Conservation (phyloP, 2,888 invertebrate species). For the Euplexia lucipara region DNA sequence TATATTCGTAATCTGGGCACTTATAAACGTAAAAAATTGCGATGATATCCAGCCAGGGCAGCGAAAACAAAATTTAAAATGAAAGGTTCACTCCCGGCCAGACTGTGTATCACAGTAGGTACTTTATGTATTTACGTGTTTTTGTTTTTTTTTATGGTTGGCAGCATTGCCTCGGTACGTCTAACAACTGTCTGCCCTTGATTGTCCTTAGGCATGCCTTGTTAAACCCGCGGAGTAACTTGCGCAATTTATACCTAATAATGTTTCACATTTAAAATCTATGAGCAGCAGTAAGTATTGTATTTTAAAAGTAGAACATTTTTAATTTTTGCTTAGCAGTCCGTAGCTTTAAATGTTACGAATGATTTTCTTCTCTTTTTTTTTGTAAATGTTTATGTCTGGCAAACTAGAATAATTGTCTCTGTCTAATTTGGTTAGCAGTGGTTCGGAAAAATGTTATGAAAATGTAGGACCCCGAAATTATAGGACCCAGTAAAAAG, state of each 20-base stretch:
- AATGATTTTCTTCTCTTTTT: too few species aligned
- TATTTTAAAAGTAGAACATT: background rate
- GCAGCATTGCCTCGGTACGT: slow-evolving; percentile 7
- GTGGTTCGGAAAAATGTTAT: too few species aligned
- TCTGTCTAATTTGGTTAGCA: too few species aligned
- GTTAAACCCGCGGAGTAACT: background rate
- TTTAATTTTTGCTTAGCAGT: too few species aligned
- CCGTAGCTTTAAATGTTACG: background rate
- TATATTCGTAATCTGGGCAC: too few species aligned
- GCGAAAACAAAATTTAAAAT: background rate
- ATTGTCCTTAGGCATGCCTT: background rate
- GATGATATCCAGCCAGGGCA: too few species aligned
- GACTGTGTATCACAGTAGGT: background rate
- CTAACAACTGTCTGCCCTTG: slow-evolving; percentile 18
- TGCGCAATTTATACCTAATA: background rate
- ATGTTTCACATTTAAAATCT: background rate
- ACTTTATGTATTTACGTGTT: background rate
- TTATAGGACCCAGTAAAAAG: background rate
- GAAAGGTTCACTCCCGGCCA: background rate
- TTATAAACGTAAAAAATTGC: too few species aligned
- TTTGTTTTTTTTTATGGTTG: slow-evolving; percentile 4
- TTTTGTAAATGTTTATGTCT: too few species aligned
- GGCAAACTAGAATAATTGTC: too few species aligned
- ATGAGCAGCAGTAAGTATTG: background rate
- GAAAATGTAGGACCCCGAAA: too few species aligned